Evolutionary conservation across 2,797 vertebrate species (phyloP), one percentile per base, ranked within the genome.

Genomic region (Lagodon rhomboides): DNA sequence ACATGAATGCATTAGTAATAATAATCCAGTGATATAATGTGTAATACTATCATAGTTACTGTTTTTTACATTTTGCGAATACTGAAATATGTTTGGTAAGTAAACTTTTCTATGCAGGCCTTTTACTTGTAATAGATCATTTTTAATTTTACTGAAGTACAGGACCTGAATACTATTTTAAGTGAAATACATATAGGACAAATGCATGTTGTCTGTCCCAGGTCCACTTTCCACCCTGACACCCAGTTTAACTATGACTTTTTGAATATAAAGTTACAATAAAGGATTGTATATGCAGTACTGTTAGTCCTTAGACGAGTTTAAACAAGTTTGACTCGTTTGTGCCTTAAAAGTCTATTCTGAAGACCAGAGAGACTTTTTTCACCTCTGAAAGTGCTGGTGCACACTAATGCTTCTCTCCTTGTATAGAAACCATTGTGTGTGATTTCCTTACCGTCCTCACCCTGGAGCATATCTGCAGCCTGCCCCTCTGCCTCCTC

Each of bases 401-500:
- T 77, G 20, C 4, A 1, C 15, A 3, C 11, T 23, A 0, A 13
- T 55, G n/a, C 43, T 20, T 30, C 30, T 77, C n/a, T 54, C 3
- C 50, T 43, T 23, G 3, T 18, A 49, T n/a, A 47, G 34, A 38
- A 66, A n/a, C 22, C 20, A 63, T 2, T 17, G n/a, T 54, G 79
- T 60, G 18, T 56, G 1, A 58, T 68, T 53, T 63, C 30, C 91
- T 93, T 87, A 94, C 93, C 95, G 13, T 94, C 92, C 25, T 94
- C 93, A 12, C 78, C 91, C 84, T 92, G 90, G 0, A 90, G 87
- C 63, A 92, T 80, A 3, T 94, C 93, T 62, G 82, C 89, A 27
- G 92, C 92, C 74, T 90, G 85, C 0, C 87, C 92, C 62, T 96
- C 96, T 38, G 86, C 87, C 17, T 94, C 94, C 62, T 96, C 96